Evolutionary conservation across 2,797 vertebrate genomes (phyloP).

Genomic region (Amphiprion clarkii): DNA sequence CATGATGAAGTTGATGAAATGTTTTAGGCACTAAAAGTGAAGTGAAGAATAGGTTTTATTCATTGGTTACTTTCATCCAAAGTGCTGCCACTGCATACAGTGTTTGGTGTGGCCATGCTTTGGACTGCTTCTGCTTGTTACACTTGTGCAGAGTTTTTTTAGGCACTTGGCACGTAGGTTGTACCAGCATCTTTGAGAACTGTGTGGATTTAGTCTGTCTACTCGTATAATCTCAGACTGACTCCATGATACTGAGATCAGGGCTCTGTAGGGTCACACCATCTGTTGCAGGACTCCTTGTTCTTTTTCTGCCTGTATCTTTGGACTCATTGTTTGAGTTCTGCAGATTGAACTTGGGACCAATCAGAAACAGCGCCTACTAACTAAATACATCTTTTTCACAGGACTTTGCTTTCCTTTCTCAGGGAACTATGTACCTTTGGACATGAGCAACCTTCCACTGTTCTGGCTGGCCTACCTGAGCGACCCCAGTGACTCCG

Average conservation of each 20-base stretch:
- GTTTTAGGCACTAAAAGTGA: neutral
- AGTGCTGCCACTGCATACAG: neutral
- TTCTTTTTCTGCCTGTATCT: neutral
- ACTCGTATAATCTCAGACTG: too few relatives aligned
- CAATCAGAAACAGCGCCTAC: neutral
- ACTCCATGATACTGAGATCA: too few relatives aligned
- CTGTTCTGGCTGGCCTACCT: slow-evolving; percentile 88
- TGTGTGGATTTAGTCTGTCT: too few relatives aligned
- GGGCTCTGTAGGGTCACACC: too few relatives aligned
- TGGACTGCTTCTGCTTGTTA: too few relatives aligned
- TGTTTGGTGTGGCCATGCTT: neutral
- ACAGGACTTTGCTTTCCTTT: neutral
- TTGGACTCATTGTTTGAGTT: neutral
- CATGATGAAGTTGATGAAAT: fast-evolving
- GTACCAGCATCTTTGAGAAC: neutral
- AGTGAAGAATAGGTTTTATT: neutral
- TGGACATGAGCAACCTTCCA: slow-evolving; percentile 84
- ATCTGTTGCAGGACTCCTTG: neutral
- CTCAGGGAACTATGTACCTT: slow-evolving; percentile 80
- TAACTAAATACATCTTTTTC: neutral
- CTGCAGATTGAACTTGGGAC: neutral
- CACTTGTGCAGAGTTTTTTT: neutral
- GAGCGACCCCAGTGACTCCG: slow-evolving; percentile 89
- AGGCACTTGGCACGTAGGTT: neutral
- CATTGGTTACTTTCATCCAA: neutral